Base-by-base conservation (phyloP, 2,888 invertebrate genomes). In the Chaitophorus viminalis region DNA sequence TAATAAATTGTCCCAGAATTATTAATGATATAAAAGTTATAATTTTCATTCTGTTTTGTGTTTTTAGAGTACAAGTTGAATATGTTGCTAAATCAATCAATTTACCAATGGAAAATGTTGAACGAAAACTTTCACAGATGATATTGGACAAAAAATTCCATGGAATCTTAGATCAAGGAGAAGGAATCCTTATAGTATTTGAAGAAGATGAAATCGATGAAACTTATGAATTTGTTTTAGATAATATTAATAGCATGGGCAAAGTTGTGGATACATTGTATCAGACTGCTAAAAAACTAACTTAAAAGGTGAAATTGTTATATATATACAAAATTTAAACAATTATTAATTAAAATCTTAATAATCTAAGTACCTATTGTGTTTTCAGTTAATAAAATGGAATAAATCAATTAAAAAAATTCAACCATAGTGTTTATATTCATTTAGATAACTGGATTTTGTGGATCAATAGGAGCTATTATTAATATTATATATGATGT, bases 261-360 rank as follows among this genome's bases (percentile, higher is more conserved):
- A 99, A 99, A 94, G 99, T 99, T 91, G 99, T 99, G 90, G 99
- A 99, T 92, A 98, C 99, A 84, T 94, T 99, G 90, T 99, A 99
- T 93, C 98, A 98, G 94, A 99, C 99, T 93, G 99, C 99, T 90
- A 99, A 99, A 93, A 99, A 99, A 93, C 94, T 99, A 88, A 89
- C 87, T 75, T 87, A 75, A 81, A 74, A 54, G 29, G 3, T 39
- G 25, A 60, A 87, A 36, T 74, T 36, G 39, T 25, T 60, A 74
- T 81, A 46, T 60, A 2, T 31, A 65, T 46, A 21, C 86, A 75
- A 60, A 74, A 74, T 46, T 65, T 29, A 60, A 84, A 54, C 3
- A 65, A 60, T 70, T 14, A 36, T 74, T 83, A 54, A 54, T 78
- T 33, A 77, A 77, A 78, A 77, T 77, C 52, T 72, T 72, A 81